Percentiles rank a stretch among this genome's conserved stretches.
Evolutionary conservation across 2,797 vertebrate species (phyloP).

Genomic region (Steatocranus sp.): DNA sequence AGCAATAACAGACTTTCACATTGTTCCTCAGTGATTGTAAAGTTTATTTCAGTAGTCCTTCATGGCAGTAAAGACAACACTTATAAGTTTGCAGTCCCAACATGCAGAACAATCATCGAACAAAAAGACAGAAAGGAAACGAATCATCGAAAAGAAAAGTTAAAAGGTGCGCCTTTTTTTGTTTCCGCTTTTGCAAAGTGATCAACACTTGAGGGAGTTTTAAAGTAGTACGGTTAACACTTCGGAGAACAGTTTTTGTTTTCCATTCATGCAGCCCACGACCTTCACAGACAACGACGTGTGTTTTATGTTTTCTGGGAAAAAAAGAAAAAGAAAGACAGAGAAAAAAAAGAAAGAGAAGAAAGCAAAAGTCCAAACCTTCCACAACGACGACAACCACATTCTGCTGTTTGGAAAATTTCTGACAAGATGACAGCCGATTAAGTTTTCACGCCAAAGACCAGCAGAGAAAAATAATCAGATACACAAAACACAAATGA

Average conservation of each 20-base stretch:
- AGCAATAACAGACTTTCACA: neutral
- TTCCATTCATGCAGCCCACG: conserved; percentile 86
- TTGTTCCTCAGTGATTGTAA: conserved; percentile 69
- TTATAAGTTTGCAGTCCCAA: conserved; percentile 91
- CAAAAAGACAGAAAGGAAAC: conserved; percentile 77
- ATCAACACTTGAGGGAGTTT: conserved; percentile 82
- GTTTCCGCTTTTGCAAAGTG: conserved; percentile 71
- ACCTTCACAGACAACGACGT: conserved; percentile 78
- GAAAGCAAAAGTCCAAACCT: conserved; percentile 73
- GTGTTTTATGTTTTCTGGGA: conserved; percentile 50
- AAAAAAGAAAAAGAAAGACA: conserved; percentile 65
- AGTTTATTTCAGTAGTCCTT: conserved; percentile 90
- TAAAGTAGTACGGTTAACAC: conserved; percentile 83
- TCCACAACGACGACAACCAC: conserved; percentile 64
- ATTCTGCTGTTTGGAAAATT: conserved; percentile 62
- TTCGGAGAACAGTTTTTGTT: conserved; percentile 59
- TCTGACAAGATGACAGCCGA: conserved; percentile 66
- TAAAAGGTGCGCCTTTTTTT: conserved; percentile 71
- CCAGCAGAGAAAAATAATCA: conserved; percentile 51
- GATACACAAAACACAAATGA: conserved; percentile 43
- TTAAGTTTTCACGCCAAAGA: conserved; percentile 52
- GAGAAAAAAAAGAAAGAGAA: neutral
- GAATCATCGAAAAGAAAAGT: conserved; percentile 58
- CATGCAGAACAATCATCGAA: conserved; percentile 95
- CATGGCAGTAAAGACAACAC: conserved; percentile 93